A percentile compares a stretch with the other conserved stretches of the same genome.
Evolutionary conservation across 2,797 vertebrate species (phyloP).

Genomic region (Pteronotus mesoamericanus): DNA sequence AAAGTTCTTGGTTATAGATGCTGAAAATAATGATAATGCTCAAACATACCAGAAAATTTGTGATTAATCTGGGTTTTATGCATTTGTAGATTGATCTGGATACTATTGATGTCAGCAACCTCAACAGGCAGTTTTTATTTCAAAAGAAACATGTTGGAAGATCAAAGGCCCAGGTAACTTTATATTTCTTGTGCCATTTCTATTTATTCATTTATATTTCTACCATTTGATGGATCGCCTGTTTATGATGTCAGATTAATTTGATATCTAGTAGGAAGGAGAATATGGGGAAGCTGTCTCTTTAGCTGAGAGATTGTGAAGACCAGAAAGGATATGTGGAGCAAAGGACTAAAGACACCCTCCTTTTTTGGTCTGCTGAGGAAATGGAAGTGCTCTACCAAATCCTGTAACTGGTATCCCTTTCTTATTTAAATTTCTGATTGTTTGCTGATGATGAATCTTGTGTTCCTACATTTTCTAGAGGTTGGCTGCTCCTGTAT

Average conservation of each 20-base stretch:
- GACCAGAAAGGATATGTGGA: background rate
- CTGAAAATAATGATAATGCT: background rate
- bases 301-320: background rate
- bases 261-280: background rate
- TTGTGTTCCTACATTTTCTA: background rate
- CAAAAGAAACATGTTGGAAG: conserved; percentile 99
- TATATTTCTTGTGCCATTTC: background rate
- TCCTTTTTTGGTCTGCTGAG: background rate
- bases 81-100: conserved; percentile 95
- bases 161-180: conserved; percentile 95
- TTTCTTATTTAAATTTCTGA: background rate
- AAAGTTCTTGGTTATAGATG: background rate
- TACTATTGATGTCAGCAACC: conserved; percentile 98
- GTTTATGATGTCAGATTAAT: background rate
- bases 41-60: background rate
- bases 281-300: background rate
- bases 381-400: background rate
- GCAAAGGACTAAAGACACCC: background rate
- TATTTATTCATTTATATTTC: background rate
- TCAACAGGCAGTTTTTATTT: conserved; percentile 98
- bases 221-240: background rate
- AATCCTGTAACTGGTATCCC: background rate
- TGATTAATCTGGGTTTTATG: conserved; percentile 61
- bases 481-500: background rate
- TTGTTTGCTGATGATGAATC: background rate